Base-by-base conservation (phyloP, 2,797 vertebrate species). In the Hippocampus kuda region DNA sequence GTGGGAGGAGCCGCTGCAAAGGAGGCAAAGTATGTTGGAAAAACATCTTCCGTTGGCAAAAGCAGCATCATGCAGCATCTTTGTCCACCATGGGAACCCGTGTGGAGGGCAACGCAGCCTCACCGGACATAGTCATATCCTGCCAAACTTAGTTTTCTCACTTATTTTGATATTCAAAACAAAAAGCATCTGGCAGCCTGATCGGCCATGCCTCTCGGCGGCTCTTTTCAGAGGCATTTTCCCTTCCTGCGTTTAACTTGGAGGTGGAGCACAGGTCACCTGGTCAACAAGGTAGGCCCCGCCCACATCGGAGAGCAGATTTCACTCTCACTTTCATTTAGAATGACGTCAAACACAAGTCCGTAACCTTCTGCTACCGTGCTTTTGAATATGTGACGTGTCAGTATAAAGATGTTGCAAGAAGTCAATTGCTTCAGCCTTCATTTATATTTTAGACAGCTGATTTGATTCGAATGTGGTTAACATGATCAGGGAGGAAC, bases 251-350 rank as follows among this genome's bases (percentile, higher is more conserved):
- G 74, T 24, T 73, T 77, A 15, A 72, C 78, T 24, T 79, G 83
- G 79, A 84, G 83, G 75, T 84, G 84, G 81, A 86, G 85, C 71
- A 68, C 80, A 16, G 83, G 76, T 65, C 26, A 80, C 78, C 72
- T 77, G 69, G 68, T 72, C 26, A 51, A 48, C 72, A 85, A 87
- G 88, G 85, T 88, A 88, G 26, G 22, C 69, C 65, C n/a, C 70
- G 2, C 73, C 71, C 68, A 68, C 53, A 71, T 51, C 73, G 59
- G 71, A 64, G 22, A 8, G 15, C 44, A 27, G 12, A 10, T 13
- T 49, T 46, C 65, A 27, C 4, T 1, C 24, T 12, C 4, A 15
- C 5, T 26, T 30, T 59, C 13, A 2, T 59, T 59, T 2, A 56
- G n/a, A 51, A 51, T 51, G 4, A 20, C 22, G 49, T 51, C 20